Evolutionary conservation across 2,113 vertebrate species (phyloP).

Genomic region (Vireo altiloquus): DNA sequence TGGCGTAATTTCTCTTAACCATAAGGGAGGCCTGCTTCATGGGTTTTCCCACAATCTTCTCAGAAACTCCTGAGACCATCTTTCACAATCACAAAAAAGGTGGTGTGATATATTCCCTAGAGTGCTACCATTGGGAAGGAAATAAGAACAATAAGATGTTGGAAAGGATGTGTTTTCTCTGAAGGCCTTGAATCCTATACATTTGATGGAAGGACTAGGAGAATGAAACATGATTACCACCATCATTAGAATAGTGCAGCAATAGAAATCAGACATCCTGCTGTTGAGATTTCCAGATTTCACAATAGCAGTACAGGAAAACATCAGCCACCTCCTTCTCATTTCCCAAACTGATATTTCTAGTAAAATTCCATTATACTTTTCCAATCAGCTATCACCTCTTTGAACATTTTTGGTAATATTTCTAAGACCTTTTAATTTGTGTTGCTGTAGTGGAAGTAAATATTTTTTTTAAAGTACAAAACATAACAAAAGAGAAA

Average conservation of each 20-base stretch:
- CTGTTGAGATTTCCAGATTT: background rate
- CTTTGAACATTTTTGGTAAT: background rate
- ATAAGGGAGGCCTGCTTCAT: background rate
- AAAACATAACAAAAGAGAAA: slow-evolving; percentile 14
- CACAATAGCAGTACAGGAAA: background rate
- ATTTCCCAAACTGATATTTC: background rate
- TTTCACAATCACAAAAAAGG: background rate
- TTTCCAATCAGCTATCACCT: background rate
- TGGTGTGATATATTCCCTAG: background rate
- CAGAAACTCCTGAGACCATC: background rate
- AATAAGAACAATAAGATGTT: background rate
- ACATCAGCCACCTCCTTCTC: background rate
- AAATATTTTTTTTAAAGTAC: background rate
- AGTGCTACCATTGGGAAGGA: background rate
- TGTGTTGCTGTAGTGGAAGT: background rate
- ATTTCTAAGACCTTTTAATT: background rate
- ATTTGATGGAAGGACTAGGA: background rate
- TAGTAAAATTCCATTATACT: background rate
- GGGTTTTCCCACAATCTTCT: background rate
- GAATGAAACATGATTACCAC: background rate
- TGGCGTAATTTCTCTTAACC: background rate
- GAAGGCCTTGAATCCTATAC: background rate
- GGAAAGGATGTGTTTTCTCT: background rate
- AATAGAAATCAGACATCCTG: background rate
- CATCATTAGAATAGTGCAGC: background rate